phyloP scores from a whole-genome alignment of 2,888 invertebrate genomes.

The Chirona hameri region DNA sequence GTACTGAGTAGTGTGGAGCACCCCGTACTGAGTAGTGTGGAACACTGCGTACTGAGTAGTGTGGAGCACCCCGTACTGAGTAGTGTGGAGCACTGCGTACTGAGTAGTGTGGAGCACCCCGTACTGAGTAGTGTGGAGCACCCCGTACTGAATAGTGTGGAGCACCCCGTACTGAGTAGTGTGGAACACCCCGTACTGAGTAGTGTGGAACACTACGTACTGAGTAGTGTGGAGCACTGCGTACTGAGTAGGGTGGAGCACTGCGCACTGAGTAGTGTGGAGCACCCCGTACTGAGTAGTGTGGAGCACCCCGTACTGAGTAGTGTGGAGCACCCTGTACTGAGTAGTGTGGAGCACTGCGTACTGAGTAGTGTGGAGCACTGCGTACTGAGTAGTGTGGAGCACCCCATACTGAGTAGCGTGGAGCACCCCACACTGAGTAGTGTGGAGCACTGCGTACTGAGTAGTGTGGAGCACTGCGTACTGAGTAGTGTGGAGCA shows the following conservation, averaged over 20 bases:
- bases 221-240: background rate
- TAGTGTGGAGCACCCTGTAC: background rate
- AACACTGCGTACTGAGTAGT: too few relatives aligned
- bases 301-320: background rate
- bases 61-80: too few relatives aligned
- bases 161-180: background rate
- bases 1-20: background rate
- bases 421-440: too few relatives aligned
- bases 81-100: background rate
- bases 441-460: too few relatives aligned
- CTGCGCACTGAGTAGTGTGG: background rate
- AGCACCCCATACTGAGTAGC: too few relatives aligned
- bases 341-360: too few relatives aligned
- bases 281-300: too few relatives aligned
- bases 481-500: background rate
- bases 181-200: background rate
- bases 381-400: background rate
- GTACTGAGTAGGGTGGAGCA: background rate
- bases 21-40: too few relatives aligned
- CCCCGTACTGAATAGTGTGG: too few relatives aligned
- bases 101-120: background rate
- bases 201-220: background rate
- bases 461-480: background rate
- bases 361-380: background rate
- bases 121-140: background rate